Conservation (phyloP, 35 echinoderm and acorn worm species). For the Strongylocentrotus purpuratus region DNA sequence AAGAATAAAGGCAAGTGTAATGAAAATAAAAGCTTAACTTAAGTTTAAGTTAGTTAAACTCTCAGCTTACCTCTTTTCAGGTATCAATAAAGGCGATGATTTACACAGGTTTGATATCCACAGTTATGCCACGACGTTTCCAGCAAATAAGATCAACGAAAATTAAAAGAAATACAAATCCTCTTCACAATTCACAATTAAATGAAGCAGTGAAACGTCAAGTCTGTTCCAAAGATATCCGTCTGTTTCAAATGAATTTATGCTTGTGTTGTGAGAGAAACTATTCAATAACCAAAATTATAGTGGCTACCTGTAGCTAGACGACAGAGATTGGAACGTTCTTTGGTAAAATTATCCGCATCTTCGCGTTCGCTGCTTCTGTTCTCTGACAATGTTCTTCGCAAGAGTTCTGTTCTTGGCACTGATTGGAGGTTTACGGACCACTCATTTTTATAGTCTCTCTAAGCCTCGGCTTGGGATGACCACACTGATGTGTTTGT, state of each 20-base stretch:
- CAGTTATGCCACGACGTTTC: not conserved
- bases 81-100: not conserved
- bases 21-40: too few relatives aligned
- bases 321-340: too few relatives aligned
- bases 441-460: constrained; percentile 8
- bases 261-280: too few relatives aligned
- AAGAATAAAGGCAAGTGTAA: too few relatives aligned
- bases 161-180: not conserved
- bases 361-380: too few relatives aligned
- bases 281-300: too few relatives aligned
- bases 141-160: not conserved
- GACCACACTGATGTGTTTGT: not conserved
- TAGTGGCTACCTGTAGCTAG: too few relatives aligned
- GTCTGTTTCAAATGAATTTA: not conserved
- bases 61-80: not conserved
- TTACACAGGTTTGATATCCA: not conserved
- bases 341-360: too few relatives aligned
- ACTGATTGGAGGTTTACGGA: not conserved
- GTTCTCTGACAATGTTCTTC: too few relatives aligned
- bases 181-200: not conserved
- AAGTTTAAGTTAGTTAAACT: too few relatives aligned
- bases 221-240: not conserved
- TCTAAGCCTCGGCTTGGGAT: not conserved
- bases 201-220: not conserved
- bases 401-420: not conserved